Conservation (phyloP, 2,113 vertebrate species). For the Actenoides lindsayi region DNA sequence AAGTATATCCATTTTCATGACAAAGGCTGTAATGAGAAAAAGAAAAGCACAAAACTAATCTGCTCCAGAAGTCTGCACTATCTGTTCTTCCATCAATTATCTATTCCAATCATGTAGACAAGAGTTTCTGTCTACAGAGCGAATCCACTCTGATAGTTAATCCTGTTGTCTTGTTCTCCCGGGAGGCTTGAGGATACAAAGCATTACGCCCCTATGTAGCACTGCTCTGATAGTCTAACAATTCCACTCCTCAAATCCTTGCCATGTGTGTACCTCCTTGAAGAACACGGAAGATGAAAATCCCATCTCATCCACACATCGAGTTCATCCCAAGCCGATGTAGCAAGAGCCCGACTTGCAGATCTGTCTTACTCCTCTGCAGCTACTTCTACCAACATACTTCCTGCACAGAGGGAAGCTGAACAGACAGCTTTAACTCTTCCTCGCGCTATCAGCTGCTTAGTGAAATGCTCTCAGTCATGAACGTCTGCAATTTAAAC, state of each 20-base stretch:
- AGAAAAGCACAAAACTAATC: slow-evolving; percentile 55
- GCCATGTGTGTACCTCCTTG: neutral
- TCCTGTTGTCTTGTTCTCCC: slow-evolving; percentile 10
- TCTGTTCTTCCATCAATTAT: slow-evolving; percentile 37
- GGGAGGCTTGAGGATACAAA: slow-evolving; percentile 21
- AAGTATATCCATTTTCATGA: slow-evolving; percentile 49
- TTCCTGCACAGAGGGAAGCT: neutral
- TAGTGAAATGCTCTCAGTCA: slow-evolving; percentile 1
- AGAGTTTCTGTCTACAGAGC: slow-evolving; percentile 37
- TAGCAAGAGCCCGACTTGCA: neutral
- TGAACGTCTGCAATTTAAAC: neutral
- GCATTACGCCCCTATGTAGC: neutral
- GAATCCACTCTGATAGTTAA: slow-evolving; percentile 40
- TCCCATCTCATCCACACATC: neutral
- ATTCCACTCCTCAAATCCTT: slow-evolving; percentile 5
- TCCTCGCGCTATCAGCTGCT: neutral
- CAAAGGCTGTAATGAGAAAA: slow-evolving; percentile 55
- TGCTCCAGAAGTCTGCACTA: slow-evolving; percentile 25
- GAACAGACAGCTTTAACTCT: neutral
- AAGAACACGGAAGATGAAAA: neutral
- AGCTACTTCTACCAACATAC: neutral
- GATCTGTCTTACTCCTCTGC: neutral
- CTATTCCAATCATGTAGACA: slow-evolving; percentile 39
- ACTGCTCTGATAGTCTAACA: neutral
- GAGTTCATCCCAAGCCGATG: neutral